Evolutionary conservation across 2,888 invertebrate genomes (phyloP), one percentile per base, ranked within the genome.

Genomic region (Argyresthia albistria): DNA sequence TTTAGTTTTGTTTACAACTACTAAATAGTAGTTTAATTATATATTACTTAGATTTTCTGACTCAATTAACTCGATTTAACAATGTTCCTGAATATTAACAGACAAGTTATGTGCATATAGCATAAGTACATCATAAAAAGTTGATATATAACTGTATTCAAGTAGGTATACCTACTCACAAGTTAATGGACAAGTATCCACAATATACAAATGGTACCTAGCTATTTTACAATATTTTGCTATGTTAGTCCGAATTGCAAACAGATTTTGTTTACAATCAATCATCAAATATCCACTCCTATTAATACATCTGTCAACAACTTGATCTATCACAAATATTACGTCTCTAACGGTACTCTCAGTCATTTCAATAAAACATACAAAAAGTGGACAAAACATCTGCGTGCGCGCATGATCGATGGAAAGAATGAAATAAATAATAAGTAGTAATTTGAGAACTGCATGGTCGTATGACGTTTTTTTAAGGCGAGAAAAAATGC

Each of bases 361-460:
- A 61, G 66, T 69, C 65, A 71, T 69, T 75, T 72, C 75, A 74
- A 76, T 76, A 72, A 75, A 73, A 63, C 59, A 55, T 59, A 76
- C 65, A 83, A 86, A 76, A 84, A 81, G 73, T 69, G 75, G 73
- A 73, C 73, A 74, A 70, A 74, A 71, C 83, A 82, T 77, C 81
- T 83, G 82, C 83, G 74, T 70, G 64, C 59, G 64, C 66, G 69
- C 70, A 60, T 56, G 64, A 70, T 71, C 73, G 68, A 75, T 76
- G 73, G 76, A 77, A 79, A 76, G 72, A 67, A 65, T 69, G 71
- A 59, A 61, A 69, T 58, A 52, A 64, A 78, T 73, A 73, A 73
- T 63, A 60, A 63, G 63, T 60, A 67, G 78, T 77, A 78, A 76
- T 73, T 66, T 63, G 77, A 79, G 63, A 68, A 75, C 70, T 61